These are phyloP conservation scores for Ifrita kowaldi DNA, from an alignment of 2,113 vertebrate genomes.

Conservation along the genomic window DNA sequence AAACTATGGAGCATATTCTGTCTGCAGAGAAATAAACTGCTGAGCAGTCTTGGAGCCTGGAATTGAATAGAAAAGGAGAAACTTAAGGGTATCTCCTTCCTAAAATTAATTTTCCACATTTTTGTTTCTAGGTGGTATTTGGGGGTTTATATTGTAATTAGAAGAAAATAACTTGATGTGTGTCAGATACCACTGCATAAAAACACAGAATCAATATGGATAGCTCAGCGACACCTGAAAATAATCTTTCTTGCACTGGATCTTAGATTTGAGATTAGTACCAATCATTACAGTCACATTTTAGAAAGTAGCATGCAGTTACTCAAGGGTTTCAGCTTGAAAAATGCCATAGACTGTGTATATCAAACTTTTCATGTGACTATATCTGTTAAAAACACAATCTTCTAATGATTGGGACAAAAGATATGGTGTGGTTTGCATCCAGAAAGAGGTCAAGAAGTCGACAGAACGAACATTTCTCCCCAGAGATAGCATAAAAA, in stretches of 20 bases:
- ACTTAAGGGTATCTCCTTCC: background rate
- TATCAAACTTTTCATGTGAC: background rate
- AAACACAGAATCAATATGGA: background rate
- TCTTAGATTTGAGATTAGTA: background rate
- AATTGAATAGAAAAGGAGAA: background rate
- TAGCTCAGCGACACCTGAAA: background rate
- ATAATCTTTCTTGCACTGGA: background rate
- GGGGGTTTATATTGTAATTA: background rate
- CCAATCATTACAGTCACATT: background rate
- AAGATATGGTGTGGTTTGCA: background rate
- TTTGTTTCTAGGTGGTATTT: background rate
- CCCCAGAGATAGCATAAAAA: slow-evolving; percentile 10
- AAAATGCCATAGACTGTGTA: background rate
- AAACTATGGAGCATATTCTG: background rate
- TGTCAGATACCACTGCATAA: background rate
- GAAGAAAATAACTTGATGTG: background rate
- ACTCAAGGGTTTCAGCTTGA: background rate
- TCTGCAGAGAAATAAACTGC: background rate
- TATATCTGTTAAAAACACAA: background rate
- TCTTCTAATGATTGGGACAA: background rate
- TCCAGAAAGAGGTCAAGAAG: background rate
- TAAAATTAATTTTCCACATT: background rate
- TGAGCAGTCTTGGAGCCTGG: background rate
- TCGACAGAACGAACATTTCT: background rate
- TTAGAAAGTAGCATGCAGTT: background rate